Evolutionary conservation across 2,888 invertebrate species (phyloP), one percentile per base, ranked within the genome.

Genomic region (Athalia rosae): DNA sequence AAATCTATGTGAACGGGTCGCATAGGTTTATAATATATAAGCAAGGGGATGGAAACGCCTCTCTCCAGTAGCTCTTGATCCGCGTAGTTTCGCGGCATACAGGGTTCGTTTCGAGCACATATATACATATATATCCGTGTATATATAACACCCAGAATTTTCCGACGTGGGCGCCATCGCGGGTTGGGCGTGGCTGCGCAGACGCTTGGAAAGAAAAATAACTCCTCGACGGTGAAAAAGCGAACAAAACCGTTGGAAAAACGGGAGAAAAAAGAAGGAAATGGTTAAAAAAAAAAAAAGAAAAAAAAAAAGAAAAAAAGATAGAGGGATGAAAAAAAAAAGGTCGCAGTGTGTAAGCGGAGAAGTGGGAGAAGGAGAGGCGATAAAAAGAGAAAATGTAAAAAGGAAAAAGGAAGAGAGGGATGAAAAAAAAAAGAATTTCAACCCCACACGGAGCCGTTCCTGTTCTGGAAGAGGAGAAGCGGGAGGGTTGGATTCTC

Each of bases 181-280:
- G 82, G 82, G 83, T 81, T 83, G 88, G 88, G 88, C 88, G 88
- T 88, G 88, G 88, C 87, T 85, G 88, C 88, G 88, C 88, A 88
- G 88, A 88, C 88, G 88, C 88, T 87, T 78, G 78, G 76, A 86
- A 85, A 87, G 86, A 87, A 87, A 87, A 87, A 87, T 87, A 79
- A 77, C 62, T 41, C 28, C 28, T 28, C 28, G 88, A 88, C 88
- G 88, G 88, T 87, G 79, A 78, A 76, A 86, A 85, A 87, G 86
- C 87, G 87, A 87, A 87, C 87, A 87, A 79, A 77, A 59, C 9
- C 76, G 82, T 59, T 61, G 28, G 43, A 5, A 47, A 47, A 59
- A 74, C 45, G 48, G 28, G 41, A 62, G 5, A 4, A 28, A 62
- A 62, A 62, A 7, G 8, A 61, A 11, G 28, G 43, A 28, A 11